These are phyloP conservation scores for Stichodactyla mertensii DNA, from an alignment of 64 coral and sea anemone species.

Conservation along the genomic window DNA sequence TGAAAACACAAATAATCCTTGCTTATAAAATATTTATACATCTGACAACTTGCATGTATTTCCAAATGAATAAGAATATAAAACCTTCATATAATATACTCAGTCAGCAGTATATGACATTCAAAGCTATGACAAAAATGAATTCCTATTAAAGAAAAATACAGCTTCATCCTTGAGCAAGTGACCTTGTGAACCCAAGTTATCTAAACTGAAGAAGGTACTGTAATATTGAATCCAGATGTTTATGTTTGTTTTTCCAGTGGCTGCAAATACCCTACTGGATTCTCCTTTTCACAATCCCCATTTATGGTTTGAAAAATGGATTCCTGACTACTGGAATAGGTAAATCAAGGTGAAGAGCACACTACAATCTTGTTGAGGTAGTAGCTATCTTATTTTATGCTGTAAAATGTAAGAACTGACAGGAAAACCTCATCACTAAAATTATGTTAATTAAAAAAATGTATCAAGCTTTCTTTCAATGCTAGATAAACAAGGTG, in stretches of 20 bases:
- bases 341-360: too few relatives aligned
- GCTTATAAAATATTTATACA: neutral
- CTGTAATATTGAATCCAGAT: neutral
- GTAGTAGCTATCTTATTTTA: too few relatives aligned
- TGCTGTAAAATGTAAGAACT: too few relatives aligned
- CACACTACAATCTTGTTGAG: too few relatives aligned
- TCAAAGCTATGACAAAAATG: neutral
- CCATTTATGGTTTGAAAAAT: too few relatives aligned
- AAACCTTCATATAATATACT: neutral
- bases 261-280: too few relatives aligned
- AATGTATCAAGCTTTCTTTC: too few relatives aligned
- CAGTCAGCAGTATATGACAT: neutral
- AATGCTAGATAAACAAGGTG: too few relatives aligned
- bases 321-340: too few relatives aligned
- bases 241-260: neutral
- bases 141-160: neutral
- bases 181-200: conserved; percentile 3
- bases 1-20: neutral
- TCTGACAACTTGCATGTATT: neutral
- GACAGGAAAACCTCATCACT: too few relatives aligned
- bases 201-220: neutral
- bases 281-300: too few relatives aligned
- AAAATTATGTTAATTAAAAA: too few relatives aligned
- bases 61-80: neutral
- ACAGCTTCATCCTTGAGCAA: neutral